These are phyloP conservation scores for Ctenochaetus hawaiiensis DNA, from an alignment of 2,797 vertebrate genomes.

Conservation along the genomic window DNA sequence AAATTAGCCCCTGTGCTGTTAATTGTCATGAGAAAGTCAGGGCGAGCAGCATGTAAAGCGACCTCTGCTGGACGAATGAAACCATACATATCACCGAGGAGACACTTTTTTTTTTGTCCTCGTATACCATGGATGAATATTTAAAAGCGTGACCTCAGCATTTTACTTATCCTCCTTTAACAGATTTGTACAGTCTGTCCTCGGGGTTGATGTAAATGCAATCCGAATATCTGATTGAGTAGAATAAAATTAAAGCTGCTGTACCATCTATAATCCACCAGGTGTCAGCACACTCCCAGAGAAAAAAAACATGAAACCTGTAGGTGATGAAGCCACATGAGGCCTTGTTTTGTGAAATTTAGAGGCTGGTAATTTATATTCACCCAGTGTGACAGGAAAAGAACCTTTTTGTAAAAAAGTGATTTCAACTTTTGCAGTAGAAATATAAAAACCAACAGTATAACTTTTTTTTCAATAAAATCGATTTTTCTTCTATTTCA, in stretches of 20 bases:
- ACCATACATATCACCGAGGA: neutral
- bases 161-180: neutral
- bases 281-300: conserved; percentile 47
- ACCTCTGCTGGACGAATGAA: conserved; percentile 67
- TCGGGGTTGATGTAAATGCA: neutral
- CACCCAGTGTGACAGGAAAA: neutral
- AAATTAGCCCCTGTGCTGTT: conserved; percentile 49
- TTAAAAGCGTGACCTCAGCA: neutral
- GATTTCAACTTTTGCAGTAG: too few relatives aligned
- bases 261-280: conserved; percentile 46
- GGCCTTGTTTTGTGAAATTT: neutral
- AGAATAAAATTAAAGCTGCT: neutral
- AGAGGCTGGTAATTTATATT: neutral
- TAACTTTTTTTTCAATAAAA: too few relatives aligned
- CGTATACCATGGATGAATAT: neutral
- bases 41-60: conserved; percentile 35
- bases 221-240: conserved; percentile 1
- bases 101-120: neutral
- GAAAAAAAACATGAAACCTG: neutral
- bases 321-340: neutral
- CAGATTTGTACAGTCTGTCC: neutral
- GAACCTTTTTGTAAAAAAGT: too few relatives aligned
- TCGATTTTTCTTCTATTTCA: too few relatives aligned
- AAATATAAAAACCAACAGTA: too few relatives aligned
- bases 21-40: conserved; percentile 45